These are phyloP conservation scores for Procavia capensis DNA, from an alignment of 2,113 vertebrate species.

Conservation along the genomic window DNA sequence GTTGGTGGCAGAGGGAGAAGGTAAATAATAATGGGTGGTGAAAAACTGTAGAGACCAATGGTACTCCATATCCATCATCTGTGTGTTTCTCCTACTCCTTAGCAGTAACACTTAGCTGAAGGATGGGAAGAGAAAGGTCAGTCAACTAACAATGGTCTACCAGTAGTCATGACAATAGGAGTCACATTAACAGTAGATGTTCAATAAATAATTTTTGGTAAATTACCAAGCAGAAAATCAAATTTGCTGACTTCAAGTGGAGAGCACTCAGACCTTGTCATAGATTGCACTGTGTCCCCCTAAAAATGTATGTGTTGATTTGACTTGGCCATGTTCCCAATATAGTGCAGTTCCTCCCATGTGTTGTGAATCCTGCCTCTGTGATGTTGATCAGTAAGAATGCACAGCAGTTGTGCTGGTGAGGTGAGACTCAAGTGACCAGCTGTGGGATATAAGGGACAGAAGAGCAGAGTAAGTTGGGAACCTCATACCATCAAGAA, in stretches of 20 bases:
- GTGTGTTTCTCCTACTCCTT: accelerated
- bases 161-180: background rate
- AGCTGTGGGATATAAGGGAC: no score
- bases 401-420: no score
- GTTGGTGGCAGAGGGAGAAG: background rate
- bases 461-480: no score
- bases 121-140: background rate
- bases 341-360: no score
- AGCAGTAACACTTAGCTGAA: background rate
- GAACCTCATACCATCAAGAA: no score
- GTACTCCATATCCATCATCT: background rate
- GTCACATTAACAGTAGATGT: background rate
- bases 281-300: no score
- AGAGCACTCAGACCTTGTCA: background rate
- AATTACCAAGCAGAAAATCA: background rate
- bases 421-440: no score
- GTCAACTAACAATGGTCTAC: background rate
- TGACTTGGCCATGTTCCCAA: no score
- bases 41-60: background rate
- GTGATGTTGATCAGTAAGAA: no score
- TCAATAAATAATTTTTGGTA: conserved; percentile 12
- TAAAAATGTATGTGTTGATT: no score
- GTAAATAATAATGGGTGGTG: background rate
- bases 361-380: no score
- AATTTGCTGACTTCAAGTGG: conserved; percentile 9